These are phyloP conservation scores for Dromococcyx pavoninus DNA, from an alignment of 2,797 vertebrate genomes.

Conservation along the genomic window DNA sequence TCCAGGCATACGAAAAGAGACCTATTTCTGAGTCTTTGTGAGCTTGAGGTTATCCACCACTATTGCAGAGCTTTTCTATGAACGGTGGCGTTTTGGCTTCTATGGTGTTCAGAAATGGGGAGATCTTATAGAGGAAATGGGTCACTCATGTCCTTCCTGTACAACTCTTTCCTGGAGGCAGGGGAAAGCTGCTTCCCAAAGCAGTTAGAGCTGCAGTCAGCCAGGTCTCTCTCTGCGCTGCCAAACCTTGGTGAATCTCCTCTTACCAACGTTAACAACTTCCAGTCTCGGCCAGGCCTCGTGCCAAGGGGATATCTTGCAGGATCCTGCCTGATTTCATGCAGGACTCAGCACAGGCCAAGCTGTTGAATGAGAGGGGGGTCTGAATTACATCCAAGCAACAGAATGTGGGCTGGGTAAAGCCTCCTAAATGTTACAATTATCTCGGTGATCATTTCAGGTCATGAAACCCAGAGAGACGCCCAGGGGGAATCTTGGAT, in stretches of 20 bases:
- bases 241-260: background rate
- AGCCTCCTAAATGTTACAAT: background rate
- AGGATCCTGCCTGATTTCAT: background rate
- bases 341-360: background rate
- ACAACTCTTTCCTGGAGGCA: background rate
- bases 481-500: background rate
- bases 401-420: background rate
- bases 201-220: background rate
- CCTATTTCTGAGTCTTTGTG: background rate
- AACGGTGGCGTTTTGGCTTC: too few species aligned
- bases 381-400: background rate
- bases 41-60: rapidly evolving
- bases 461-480: background rate
- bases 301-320: background rate
- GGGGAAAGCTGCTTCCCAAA: background rate
- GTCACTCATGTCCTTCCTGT: background rate
- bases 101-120: background rate
- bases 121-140: background rate
- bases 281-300: background rate
- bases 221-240: background rate
- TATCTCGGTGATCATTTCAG: background rate
- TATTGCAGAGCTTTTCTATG: background rate
- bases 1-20: background rate
- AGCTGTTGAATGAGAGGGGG: background rate
- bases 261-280: background rate